A percentile compares a stretch with the other conserved stretches of the same genome.
phyloP scores from a whole-genome alignment of 2,797 vertebrate genomes.

The Leptatherina wallacei region DNA sequence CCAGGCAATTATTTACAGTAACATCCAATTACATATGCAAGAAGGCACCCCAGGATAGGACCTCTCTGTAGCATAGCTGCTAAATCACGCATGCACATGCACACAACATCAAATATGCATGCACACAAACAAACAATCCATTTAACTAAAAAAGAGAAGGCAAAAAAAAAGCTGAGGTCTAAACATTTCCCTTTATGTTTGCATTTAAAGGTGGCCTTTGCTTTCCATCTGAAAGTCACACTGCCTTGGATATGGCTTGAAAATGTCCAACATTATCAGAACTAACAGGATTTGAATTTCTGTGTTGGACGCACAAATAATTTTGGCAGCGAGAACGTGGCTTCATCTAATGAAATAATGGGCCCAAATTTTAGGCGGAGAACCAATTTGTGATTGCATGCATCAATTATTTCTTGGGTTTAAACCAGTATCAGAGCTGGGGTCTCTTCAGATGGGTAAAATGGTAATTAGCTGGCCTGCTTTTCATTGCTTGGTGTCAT shows the following conservation, averaged over 20 bases:
- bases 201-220: conserved; percentile 57
- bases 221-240: conserved; percentile 68
- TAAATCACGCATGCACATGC: conserved; percentile 59
- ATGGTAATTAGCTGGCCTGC: conserved; percentile 80
- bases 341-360: conserved; percentile 87
- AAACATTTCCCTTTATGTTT: conserved; percentile 54
- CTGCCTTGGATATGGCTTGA: conserved; percentile 66
- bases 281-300: conserved; percentile 85
- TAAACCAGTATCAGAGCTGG: conserved; percentile 81
- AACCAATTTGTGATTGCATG: conserved; percentile 88
- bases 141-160: conserved; percentile 13
- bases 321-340: conserved; percentile 82
- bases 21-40: conserved; percentile 87
- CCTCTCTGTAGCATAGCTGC: conserved; percentile 71
- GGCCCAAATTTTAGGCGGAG: conserved; percentile 84
- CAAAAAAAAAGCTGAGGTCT: conserved; percentile 29
- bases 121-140: conserved; percentile 46
- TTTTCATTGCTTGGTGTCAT: conserved; percentile 58
- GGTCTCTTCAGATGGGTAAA: conserved; percentile 78
- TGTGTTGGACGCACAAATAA: conserved; percentile 83
- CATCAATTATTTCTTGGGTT: conserved; percentile 87
- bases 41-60: conserved; percentile 79
- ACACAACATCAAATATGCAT: conserved; percentile 48
- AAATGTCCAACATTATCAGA: conserved; percentile 74
- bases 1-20: conserved; percentile 87